phyloP scores from a whole-genome alignment of 2,797 vertebrate species.

The Hippoglossus hippoglossus region DNA sequence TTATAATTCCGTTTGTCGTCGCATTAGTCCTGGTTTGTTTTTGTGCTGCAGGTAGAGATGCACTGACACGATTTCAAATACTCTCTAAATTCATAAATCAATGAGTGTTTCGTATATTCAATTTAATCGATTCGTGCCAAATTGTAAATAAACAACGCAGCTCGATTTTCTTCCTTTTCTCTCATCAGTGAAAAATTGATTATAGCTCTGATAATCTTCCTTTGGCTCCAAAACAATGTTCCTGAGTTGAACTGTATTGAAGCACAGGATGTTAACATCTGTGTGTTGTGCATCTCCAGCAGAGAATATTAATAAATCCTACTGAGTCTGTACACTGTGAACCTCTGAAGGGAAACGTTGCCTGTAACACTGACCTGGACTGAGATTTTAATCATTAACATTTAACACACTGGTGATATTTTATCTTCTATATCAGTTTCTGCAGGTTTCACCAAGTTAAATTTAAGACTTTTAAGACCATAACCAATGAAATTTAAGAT shows the following conservation, averaged over 20 bases:
- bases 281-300: constrained; percentile 29
- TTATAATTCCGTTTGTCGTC: constrained; percentile 60
- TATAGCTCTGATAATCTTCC: neutral
- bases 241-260: neutral
- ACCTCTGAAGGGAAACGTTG: neutral
- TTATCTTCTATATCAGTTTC: too few relatives aligned
- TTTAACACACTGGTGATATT: too few relatives aligned
- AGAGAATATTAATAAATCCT: constrained; percentile 35
- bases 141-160: constrained; percentile 43
- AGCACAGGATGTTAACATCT: neutral
- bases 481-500: too few relatives aligned
- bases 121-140: too few relatives aligned
- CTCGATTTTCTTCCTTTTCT: constrained; percentile 2
- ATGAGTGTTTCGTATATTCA: constrained; percentile 13
- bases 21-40: constrained; percentile 30
- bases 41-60: constrained; percentile 47
- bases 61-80: constrained; percentile 27
- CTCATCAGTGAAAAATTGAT: neutral
- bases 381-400: too few relatives aligned
- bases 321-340: constrained; percentile 65
- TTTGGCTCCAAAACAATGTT: neutral
- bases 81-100: neutral
- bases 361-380: constrained; percentile 7
- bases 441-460: too few relatives aligned
- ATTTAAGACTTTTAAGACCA: too few relatives aligned